These are phyloP conservation scores for Trididemnum clinides DNA, from an alignment of 23 tunicate genomes.

Conservation along the genomic window DNA sequence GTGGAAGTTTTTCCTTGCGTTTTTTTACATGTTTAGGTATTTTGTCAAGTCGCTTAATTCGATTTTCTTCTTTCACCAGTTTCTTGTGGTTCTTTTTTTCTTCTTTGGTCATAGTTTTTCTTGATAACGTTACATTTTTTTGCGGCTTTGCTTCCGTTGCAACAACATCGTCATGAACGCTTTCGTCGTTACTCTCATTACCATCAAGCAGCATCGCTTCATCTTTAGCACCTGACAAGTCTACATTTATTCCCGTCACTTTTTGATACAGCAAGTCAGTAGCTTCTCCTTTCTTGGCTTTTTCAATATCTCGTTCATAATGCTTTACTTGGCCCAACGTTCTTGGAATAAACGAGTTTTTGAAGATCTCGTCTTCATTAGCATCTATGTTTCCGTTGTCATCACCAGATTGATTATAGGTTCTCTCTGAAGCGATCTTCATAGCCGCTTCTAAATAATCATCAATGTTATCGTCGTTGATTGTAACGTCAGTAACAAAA, in stretches of 20 bases:
- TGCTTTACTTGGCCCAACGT: constrained; percentile 72
- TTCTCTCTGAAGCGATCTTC: constrained; percentile 49
- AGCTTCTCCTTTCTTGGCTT: constrained; percentile 52
- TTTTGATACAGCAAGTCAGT: constrained; percentile 67
- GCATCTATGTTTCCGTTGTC: neutral
- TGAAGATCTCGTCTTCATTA: constrained; percentile 78
- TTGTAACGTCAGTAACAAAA: constrained; percentile 86
- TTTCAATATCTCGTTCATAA: constrained; percentile 64
- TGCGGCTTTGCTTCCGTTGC: neutral
- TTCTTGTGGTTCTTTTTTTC: constrained; percentile 74
- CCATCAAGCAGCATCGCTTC: constrained; percentile 6
- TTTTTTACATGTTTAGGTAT: constrained; percentile 96
- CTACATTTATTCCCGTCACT: constrained; percentile 70
- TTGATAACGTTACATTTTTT: constrained; percentile 38
- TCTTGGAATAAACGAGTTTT: constrained; percentile 72
- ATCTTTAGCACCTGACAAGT: constrained; percentile 38
- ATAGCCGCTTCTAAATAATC: constrained; percentile 63
- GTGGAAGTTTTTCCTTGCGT: constrained; percentile 62
- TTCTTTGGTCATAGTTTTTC: constrained; percentile 87
- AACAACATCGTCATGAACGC: neutral
- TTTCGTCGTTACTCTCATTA: neutral
- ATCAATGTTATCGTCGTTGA: constrained; percentile 74
- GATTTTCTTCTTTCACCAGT: constrained; percentile 77
- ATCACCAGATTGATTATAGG: constrained; percentile 3
- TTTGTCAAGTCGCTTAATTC: constrained; percentile 81